phyloP scores from a whole-genome alignment of 1,140 invertebrate genomes.

The Trachelipus rathkii region DNA sequence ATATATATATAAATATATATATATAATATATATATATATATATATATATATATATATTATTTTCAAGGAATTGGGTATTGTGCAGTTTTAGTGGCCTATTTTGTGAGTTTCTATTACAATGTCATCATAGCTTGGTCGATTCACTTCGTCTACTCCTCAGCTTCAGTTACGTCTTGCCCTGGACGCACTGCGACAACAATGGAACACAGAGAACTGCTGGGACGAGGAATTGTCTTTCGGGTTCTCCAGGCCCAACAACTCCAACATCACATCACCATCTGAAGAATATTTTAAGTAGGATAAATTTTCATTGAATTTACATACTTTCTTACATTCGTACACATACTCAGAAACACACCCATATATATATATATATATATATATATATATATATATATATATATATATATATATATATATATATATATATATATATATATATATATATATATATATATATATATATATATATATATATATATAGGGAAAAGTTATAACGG shows the following conservation, averaged over 20 bases:
- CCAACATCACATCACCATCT: slow-evolving; percentile 45
- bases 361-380: slow-evolving; percentile 18
- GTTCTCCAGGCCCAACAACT: slow-evolving; percentile 31
- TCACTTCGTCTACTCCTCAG: slow-evolving; percentile 55
- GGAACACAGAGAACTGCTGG: slow-evolving; percentile 54
- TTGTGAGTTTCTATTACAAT: slow-evolving; percentile 57
- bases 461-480: background rate
- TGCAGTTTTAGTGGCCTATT: slow-evolving; percentile 58
- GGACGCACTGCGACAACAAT: slow-evolving; percentile 55
- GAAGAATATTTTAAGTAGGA: slow-evolving; percentile 53
- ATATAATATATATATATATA: slow-evolving; percentile 13
- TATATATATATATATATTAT: slow-evolving; percentile 25
- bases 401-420: background rate
- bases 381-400: slow-evolving; percentile 10
- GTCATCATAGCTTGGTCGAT: slow-evolving; percentile 57
- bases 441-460: slow-evolving; percentile 2
- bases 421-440: slow-evolving; percentile 2
- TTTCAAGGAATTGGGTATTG: slow-evolving; percentile 60
- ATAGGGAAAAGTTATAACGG: background rate
- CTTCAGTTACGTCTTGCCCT: slow-evolving; percentile 52
- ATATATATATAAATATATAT: slow-evolving; percentile 18
- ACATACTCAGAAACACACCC: slow-evolving; percentile 87
- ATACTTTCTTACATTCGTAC: background rate
- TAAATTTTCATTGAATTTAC: background rate
- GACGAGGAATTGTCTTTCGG: slow-evolving; percentile 42